A percentile compares a stretch with the other conserved stretches of the same genome.
phyloP scores from a whole-genome alignment of 2,797 vertebrate species.

The Setipinna tenuifilis region DNA sequence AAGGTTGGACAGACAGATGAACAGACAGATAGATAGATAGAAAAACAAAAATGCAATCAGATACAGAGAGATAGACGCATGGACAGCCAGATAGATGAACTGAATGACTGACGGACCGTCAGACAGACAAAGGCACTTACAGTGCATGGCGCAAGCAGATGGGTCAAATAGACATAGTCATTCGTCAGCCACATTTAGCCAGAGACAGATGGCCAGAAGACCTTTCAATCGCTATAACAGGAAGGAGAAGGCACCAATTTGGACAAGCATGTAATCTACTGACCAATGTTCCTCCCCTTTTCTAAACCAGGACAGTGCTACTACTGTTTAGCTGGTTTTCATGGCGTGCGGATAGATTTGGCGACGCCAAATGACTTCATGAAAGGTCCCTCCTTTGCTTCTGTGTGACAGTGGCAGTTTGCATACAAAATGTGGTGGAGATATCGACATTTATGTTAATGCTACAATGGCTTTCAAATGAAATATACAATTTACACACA shows the following conservation, averaged over 20 bases:
- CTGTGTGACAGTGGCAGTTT: neutral
- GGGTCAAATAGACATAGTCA: neutral
- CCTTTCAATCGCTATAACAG: conserved; percentile 20
- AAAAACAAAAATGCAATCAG: neutral
- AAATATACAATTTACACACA: neutral
- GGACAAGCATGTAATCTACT: conserved; percentile 24
- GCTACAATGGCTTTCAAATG: neutral
- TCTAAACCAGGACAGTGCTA: conserved; percentile 8
- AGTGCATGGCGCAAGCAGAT: neutral
- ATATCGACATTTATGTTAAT: neutral
- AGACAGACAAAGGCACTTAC: neutral
- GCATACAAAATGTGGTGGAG: neutral
- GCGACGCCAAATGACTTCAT: neutral
- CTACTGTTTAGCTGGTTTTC: conserved; percentile 10
- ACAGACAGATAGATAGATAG: neutral
- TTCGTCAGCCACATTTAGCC: neutral
- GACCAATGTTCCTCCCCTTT: conserved; percentile 16
- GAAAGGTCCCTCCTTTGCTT: neutral
- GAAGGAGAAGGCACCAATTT: conserved; percentile 16
- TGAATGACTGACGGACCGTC: neutral
- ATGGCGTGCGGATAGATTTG: neutral
- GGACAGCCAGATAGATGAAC: neutral
- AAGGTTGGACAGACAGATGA: neutral
- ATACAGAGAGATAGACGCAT: neutral
- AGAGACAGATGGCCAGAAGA: conserved; percentile 1